Evolutionary conservation across 2,888 invertebrate species (phyloP), one percentile per base, ranked within the genome.

Genomic region (Tolmerus cingulatus): DNA sequence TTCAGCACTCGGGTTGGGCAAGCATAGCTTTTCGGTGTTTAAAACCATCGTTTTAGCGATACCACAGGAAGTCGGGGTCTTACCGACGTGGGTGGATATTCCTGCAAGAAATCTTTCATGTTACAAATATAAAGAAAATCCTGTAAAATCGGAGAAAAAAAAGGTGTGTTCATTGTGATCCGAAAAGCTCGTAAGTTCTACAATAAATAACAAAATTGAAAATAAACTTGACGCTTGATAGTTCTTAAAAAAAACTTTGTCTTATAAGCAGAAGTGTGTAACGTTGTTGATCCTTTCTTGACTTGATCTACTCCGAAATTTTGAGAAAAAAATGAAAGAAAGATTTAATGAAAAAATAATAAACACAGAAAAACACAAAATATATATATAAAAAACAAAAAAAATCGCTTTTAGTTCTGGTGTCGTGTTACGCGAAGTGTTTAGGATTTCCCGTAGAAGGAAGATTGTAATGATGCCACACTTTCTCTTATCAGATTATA

Each of bases 401-500:
- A 23, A 66, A 66, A 78, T 43, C 43, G 78, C 78, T 78, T 66
- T 81, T 43, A 81, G 81, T 81, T 81, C 51, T 51, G 46, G 51
- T 81, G 81, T 81, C 51, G 55, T 55, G 34, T 81, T 81, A 55
- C 81, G 66, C 40, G 78, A 78, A 78, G 78, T 78, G 37, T 78
- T 78, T 40, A 40, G 23, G 23, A 78, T 78, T 78, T 40, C 19
- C 66, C 23, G 66, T 19, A 66, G 66, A 66, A 78, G 78, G 78
- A 78, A 40, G 23, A 43, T 66, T 40, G 78, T 78, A 78, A 78
- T 78, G 43, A 78, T 78, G 37, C 78, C 40, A 78, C 78, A 78
- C 43, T 78, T 78, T 81, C 55, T 81, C 81, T 81, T 81, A 51
- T 81, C 81, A 81, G 55, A 81, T 81, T 81, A 55, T 43, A 81